Evolutionary conservation across 64 coral and sea anemone genomes (phyloP).

Genomic region (Dendrophyllia cribrosa): DNA sequence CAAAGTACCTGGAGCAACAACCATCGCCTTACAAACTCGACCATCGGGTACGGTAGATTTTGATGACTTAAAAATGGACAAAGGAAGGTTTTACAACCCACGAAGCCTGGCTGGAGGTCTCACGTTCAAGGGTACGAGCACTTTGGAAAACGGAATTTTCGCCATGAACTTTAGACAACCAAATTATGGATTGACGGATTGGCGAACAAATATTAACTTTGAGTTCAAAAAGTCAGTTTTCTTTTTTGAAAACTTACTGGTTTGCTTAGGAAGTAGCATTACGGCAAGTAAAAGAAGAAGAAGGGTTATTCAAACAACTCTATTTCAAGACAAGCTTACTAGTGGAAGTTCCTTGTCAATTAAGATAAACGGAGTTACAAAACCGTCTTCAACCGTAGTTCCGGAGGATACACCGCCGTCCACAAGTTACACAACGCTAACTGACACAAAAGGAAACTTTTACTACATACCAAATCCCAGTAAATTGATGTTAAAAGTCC

Average conservation of each 20-base stretch:
- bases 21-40: constrained; percentile 34
- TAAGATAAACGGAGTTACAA: neutral
- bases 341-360: neutral
- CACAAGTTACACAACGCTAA: neutral
- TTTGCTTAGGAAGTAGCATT: constrained; percentile 69
- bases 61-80: constrained; percentile 23
- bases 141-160: constrained; percentile 61
- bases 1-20: constrained; percentile 72
- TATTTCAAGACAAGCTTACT: constrained; percentile 78
- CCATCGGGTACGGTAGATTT: neutral
- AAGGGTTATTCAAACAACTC: constrained; percentile 51
- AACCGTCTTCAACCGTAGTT: no score
- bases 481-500: neutral
- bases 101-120: constrained; percentile 50
- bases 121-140: constrained; percentile 2
- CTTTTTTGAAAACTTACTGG: constrained; percentile 63
- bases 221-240: constrained; percentile 55
- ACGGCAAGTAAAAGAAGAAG: neutral
- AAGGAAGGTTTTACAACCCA: constrained; percentile 37
- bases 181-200: neutral
- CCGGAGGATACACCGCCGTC: neutral
- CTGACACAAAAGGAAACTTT: constrained; percentile 44
- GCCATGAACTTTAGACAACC: constrained; percentile 73
- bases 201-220: neutral
- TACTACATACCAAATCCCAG: constrained; percentile 50